These are phyloP conservation scores for Ochotona princeps DNA, from an alignment of 2,113 vertebrate genomes.

Conservation along the genomic window DNA sequence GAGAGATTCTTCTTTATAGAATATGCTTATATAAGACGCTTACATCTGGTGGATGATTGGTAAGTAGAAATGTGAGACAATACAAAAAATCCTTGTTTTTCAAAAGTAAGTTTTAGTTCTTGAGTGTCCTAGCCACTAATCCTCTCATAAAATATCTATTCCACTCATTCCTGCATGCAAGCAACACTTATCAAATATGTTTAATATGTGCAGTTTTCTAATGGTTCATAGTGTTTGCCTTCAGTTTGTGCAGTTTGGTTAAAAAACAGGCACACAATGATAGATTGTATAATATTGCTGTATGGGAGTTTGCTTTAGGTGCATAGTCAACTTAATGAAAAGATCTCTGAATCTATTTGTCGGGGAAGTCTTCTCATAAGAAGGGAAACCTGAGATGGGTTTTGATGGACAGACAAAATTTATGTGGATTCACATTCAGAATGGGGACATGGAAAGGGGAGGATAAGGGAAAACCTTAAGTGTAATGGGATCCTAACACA, in stretches of 20 bases:
- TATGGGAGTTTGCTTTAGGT: neutral
- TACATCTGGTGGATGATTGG: neutral
- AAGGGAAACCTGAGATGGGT: neutral
- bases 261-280: neutral
- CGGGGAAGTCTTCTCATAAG: neutral
- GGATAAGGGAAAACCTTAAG: neutral
- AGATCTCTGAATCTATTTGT: neutral
- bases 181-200: neutral
- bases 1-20: conserved; percentile 3
- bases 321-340: neutral
- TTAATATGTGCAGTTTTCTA: neutral
- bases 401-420: neutral
- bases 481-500: neutral
- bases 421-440: neutral
- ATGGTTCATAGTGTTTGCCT: neutral
- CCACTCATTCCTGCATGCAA: neutral
- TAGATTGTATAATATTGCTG: neutral
- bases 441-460: neutral
- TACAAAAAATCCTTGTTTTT: neutral
- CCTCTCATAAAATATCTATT: neutral
- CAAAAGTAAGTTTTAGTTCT: neutral
- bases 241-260: neutral
- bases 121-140: neutral
- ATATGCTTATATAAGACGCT: neutral
- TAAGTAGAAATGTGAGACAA: neutral